phyloP scores from a whole-genome alignment of 2,113 vertebrate species.

The Trichechus manatus region DNA sequence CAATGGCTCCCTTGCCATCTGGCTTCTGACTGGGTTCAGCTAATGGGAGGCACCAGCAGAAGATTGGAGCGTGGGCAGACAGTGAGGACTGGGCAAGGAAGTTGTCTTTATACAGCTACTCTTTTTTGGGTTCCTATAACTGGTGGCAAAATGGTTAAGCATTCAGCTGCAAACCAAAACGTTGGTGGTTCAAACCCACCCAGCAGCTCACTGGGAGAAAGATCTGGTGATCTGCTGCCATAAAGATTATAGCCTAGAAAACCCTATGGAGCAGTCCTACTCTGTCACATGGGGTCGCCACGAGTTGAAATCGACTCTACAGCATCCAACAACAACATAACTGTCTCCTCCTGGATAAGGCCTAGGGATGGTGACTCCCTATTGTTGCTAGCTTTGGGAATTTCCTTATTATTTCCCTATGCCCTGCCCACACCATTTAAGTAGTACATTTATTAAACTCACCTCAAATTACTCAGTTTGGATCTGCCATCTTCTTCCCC shows the following conservation, averaged over 20 bases:
- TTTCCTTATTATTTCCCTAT: background rate
- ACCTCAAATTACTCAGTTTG: background rate
- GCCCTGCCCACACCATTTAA: background rate
- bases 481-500: background rate
- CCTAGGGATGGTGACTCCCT: background rate
- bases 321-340: too few species aligned
- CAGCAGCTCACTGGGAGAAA: too few species aligned
- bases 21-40: background rate
- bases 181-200: too few species aligned
- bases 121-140: background rate
- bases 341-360: too few species aligned
- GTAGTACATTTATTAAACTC: background rate
- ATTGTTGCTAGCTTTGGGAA: background rate
- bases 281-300: too few species aligned
- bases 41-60: background rate
- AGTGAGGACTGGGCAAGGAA: background rate
- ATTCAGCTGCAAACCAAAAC: too few species aligned
- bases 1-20: background rate
- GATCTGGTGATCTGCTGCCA: too few species aligned
- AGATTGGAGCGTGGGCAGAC: background rate
- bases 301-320: too few species aligned
- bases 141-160: too few species aligned
- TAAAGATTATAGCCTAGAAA: too few species aligned
- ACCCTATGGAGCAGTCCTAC: too few species aligned
- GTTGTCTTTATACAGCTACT: background rate